Evolutionary conservation across 1,140 invertebrate species (phyloP).

Genomic region (Drosophila funebris): DNA sequence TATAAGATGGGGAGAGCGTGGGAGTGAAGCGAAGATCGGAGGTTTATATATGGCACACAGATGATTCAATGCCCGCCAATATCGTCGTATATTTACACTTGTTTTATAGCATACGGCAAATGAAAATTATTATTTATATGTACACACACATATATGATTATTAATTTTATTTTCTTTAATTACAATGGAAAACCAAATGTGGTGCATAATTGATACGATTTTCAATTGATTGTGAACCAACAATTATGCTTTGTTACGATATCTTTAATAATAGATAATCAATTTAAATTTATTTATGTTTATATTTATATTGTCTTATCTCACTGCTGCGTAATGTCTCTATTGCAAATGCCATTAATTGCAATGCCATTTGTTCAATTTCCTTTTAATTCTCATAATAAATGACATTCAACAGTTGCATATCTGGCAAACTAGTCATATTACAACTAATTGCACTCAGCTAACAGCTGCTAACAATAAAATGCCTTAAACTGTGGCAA

Average conservation of each 20-base stretch:
- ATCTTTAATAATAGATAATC: no score
- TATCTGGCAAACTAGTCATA: background rate
- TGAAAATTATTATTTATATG: conserved; percentile 5
- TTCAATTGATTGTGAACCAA: background rate
- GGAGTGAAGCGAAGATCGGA: background rate
- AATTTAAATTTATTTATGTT: no score
- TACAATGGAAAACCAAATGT: background rate
- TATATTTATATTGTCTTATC: background rate
- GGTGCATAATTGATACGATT: background rate
- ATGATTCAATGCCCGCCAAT: conserved; percentile 21
- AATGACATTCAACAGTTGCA: conserved; percentile 21
- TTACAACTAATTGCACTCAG: background rate
- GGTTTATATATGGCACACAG: background rate
- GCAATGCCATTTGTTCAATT: background rate
- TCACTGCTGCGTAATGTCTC: no score
- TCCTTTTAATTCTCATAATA: conserved; percentile 13
- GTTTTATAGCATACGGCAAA: conserved; percentile 1
- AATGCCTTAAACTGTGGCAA: conserved; percentile 6
- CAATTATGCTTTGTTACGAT: no score
- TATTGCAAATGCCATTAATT: background rate
- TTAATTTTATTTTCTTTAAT: background rate
- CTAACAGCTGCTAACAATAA: conserved; percentile 14
- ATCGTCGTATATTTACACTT: background rate
- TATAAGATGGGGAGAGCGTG: background rate
- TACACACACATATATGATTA: background rate